Evolutionary conservation across 2,113 vertebrate genomes (phyloP).

Genomic region (Pelecanus crispus): DNA sequence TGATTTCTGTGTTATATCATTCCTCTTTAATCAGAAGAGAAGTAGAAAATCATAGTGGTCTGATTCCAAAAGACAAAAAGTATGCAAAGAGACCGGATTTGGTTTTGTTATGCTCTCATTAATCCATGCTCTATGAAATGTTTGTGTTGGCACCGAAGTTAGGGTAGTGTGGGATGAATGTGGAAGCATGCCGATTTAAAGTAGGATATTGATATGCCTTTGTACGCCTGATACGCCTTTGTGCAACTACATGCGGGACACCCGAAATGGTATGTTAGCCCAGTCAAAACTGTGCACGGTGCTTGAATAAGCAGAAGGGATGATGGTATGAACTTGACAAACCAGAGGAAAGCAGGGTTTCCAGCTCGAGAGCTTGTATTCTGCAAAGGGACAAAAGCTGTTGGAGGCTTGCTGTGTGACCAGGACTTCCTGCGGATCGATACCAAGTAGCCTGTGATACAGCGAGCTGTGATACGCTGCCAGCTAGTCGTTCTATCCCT

Average conservation of each 20-base stretch:
- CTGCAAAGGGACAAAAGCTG: neutral
- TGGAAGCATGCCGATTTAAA: neutral
- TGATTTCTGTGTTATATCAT: neutral
- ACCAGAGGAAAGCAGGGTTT: neutral
- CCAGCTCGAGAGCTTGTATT: neutral
- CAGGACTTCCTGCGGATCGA: rapidly evolving
- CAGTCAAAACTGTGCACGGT: rapidly evolving
- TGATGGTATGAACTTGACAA: rapidly evolving
- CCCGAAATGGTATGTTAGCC: neutral
- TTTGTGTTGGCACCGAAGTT: slow-evolving; percentile 5
- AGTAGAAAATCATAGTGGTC: neutral
- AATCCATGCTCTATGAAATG: neutral
- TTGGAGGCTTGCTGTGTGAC: neutral
- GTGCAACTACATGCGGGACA: rapidly evolving
- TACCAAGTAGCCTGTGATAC: neutral
- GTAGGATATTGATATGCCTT: neutral
- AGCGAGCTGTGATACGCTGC: rapidly evolving
- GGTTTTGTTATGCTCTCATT: neutral
- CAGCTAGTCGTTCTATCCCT: rapidly evolving
- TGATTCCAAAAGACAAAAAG: neutral
- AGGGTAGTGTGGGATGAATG: neutral
- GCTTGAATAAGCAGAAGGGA: neutral
- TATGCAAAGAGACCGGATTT: neutral
- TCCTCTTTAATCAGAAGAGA: neutral
- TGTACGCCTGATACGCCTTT: neutral